Conservation (phyloP, 2,888 invertebrate species). For the Sesamia inferens region DNA sequence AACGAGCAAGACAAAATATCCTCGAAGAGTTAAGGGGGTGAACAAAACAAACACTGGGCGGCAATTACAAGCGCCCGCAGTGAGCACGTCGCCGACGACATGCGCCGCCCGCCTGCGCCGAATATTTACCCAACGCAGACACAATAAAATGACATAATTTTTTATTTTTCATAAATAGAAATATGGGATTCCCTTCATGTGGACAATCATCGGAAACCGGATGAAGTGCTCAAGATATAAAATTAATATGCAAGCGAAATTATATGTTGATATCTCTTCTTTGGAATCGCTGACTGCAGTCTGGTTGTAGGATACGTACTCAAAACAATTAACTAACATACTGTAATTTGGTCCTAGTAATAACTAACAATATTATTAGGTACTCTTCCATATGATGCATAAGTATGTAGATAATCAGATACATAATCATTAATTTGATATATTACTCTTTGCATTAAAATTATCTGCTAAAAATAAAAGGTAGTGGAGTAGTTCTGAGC, state of each 20-base stretch:
- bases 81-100: slow-evolving; percentile 72
- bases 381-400: neutral
- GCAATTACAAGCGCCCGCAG: slow-evolving; percentile 84
- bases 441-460: slow-evolving; percentile 21
- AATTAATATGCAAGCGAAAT: slow-evolving; percentile 12
- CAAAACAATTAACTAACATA: neutral
- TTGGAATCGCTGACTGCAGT: neutral
- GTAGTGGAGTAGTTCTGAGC: slow-evolving; percentile 33
- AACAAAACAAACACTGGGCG: slow-evolving; percentile 84
- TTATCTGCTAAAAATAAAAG: slow-evolving; percentile 58
- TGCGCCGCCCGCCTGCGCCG: slow-evolving; percentile 71
- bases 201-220: slow-evolving; percentile 40
- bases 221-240: slow-evolving; percentile 3
- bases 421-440: slow-evolving; percentile 52
- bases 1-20: slow-evolving; percentile 59
- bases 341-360: neutral
- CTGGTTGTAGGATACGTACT: neutral
- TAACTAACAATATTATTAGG: neutral
- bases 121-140: slow-evolving; percentile 58
- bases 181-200: neutral
- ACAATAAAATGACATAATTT: slow-evolving; percentile 12
- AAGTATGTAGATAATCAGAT: neutral
- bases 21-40: slow-evolving; percentile 76
- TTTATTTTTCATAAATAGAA: neutral
- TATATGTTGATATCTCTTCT: neutral